Base-by-base conservation (phyloP, 1,140 invertebrate species). In the Scaptodrosophila lebanonensis region DNA sequence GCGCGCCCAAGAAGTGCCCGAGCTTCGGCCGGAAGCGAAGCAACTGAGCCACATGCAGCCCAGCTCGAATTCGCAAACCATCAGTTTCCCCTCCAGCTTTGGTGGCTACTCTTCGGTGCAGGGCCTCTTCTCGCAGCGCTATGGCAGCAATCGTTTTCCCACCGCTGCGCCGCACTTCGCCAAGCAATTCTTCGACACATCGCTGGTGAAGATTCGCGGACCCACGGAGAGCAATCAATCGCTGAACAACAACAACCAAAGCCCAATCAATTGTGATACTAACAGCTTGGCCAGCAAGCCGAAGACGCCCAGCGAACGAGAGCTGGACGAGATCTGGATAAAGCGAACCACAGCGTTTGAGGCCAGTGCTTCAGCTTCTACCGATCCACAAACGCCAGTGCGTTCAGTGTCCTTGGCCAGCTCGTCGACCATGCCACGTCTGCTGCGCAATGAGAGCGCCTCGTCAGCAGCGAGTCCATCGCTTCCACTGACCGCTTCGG, bases 141-240 rank as follows among this genome's bases (percentile, higher is more conserved):
- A 85, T 42, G 83, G 83, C 45, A 85, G 83, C 42, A 47, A 85
- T 54, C 79, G 75, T 4, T 61, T 47, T 27, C 57, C 83, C 3
- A 15, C 16, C 4, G 70, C 93, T 27, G 42, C 48, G 11, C 86
- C 86, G 3, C 93, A 95, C 86, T 88, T 93, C 27, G 93, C 94
- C 84, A 92, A 92, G 62, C 89, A 91, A 52, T 95, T 93, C 88
- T 95, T 95, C 75, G 93, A 95, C 84, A 91, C 91, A 58, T 93
- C 92, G 56, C 87, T 95, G 48, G 92, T 95, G 51, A 93, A 94
- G 87, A 94, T 95, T 88, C 93, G 93, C 73, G 92, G 92, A 54
- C 90, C 91, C 16, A 91, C 91, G 1, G 91, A 91, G 47, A 93
- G 91, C 63, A 88, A 90, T 40, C 89, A 89, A 27, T 91, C 91